Conservation (phyloP, 1,140 invertebrate species). For the Calliphora vicina region DNA sequence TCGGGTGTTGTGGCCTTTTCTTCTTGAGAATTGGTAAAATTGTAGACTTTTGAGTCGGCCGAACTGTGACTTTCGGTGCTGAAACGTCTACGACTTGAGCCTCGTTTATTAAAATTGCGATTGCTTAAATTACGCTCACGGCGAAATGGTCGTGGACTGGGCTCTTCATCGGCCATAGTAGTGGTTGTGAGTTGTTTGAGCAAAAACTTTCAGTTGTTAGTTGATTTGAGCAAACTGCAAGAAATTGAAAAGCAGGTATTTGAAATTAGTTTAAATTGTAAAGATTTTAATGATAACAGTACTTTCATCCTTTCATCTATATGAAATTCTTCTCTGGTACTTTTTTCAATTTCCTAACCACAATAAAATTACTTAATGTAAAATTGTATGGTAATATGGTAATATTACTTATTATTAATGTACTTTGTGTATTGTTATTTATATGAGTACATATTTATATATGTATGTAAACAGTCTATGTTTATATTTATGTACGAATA, state of each 20-base stretch:
- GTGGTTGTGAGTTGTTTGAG: neutral
- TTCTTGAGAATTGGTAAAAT: slow-evolving; percentile 33
- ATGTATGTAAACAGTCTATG: no score
- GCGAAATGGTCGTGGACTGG: slow-evolving; percentile 57
- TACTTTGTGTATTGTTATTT: no score
- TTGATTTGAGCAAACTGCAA: slow-evolving; percentile 11
- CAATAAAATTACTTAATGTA: no score
- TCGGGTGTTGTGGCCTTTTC: neutral
- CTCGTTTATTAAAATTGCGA: slow-evolving; percentile 57
- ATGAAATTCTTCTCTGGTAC: no score
- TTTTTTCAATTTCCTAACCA: no score
- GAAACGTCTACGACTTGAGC: slow-evolving; percentile 49
- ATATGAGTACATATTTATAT: no score
- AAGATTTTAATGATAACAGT: no score
- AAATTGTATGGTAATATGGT: no score
- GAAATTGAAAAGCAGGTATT: neutral
- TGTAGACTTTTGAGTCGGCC: slow-evolving; percentile 23
- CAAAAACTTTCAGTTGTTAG: neutral
- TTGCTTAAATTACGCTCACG: slow-evolving; percentile 60
- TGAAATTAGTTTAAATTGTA: no score
- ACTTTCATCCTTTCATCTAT: no score
- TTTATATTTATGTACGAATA: no score
- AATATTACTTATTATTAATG: no score
- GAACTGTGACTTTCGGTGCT: slow-evolving; percentile 43
- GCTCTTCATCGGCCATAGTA: slow-evolving; percentile 54